phyloP scores from a whole-genome alignment of 2,113 vertebrate species.

The Rhadina sibilatrix region DNA sequence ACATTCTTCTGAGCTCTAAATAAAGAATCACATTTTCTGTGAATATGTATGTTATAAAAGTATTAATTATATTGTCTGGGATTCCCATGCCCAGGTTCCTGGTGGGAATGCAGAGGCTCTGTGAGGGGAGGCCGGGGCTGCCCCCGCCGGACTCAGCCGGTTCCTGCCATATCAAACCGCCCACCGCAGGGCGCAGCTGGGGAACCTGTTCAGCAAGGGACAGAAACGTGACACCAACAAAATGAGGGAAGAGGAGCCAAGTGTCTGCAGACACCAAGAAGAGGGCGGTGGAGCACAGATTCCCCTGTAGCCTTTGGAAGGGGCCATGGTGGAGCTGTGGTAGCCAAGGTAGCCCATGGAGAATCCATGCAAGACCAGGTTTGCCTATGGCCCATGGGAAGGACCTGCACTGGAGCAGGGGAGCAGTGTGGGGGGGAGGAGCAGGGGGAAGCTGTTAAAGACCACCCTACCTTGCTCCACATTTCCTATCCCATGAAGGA shows the following conservation, averaged over 20 bases:
- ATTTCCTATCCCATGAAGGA: not conserved
- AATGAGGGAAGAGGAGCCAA: not conserved
- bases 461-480: not conserved
- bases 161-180: accelerated
- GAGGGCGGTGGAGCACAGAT: not conserved
- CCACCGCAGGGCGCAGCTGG: accelerated
- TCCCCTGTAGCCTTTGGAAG: not conserved
- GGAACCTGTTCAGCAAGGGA: not conserved
- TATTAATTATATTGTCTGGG: accelerated
- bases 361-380: not conserved
- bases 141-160: accelerated
- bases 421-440: not conserved
- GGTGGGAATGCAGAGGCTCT: accelerated
- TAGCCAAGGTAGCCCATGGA: not conserved
- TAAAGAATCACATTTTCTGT: not conserved
- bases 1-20: not conserved
- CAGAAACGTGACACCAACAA: not conserved
- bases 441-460: not conserved
- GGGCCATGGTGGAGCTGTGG: not conserved
- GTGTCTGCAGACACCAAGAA: not conserved
- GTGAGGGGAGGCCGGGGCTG: accelerated
- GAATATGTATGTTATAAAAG: not conserved
- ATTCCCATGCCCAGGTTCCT: not conserved
- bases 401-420: not conserved
- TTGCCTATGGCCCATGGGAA: not conserved